phyloP scores from a whole-genome alignment of 2,797 vertebrate genomes.

The Tadarida brasiliensis region DNA sequence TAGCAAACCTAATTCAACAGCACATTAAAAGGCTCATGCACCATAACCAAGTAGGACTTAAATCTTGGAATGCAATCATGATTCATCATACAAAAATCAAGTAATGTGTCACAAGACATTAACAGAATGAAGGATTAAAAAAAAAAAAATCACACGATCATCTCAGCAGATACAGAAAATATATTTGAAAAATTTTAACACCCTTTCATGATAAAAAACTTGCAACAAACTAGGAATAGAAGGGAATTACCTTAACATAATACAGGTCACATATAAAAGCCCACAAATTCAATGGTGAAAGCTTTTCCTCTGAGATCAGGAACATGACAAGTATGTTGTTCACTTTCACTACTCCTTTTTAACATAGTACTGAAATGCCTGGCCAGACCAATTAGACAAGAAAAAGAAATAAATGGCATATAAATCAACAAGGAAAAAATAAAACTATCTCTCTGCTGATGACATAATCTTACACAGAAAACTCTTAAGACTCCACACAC shows the following conservation, averaged over 20 bases:
- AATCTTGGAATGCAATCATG: neutral
- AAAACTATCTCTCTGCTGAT: neutral
- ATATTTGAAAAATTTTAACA: neutral
- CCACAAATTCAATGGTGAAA: neutral
- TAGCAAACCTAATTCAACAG: neutral
- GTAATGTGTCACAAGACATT: neutral
- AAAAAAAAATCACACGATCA: neutral
- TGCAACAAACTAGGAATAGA: neutral
- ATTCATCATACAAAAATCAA: neutral
- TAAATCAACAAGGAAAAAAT: neutral
- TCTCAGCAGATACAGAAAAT: neutral
- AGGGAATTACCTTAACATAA: neutral
- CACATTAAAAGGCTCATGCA: neutral
- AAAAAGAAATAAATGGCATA: neutral
- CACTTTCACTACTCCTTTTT: neutral
- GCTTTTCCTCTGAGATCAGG: neutral
- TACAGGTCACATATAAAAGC: neutral
- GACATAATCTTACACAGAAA: neutral
- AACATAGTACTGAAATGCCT: neutral
- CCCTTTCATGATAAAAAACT: constrained; percentile 29
- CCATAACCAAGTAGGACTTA: neutral
- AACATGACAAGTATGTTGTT: neutral
- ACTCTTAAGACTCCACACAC: neutral
- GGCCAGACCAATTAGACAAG: neutral
- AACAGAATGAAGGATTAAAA: neutral